A percentile compares a stretch with the other conserved stretches of the same genome.
These are phyloP conservation scores for Pomacea maculata DNA, from an alignment of 1,140 invertebrate genomes.

Conservation along the genomic window DNA sequence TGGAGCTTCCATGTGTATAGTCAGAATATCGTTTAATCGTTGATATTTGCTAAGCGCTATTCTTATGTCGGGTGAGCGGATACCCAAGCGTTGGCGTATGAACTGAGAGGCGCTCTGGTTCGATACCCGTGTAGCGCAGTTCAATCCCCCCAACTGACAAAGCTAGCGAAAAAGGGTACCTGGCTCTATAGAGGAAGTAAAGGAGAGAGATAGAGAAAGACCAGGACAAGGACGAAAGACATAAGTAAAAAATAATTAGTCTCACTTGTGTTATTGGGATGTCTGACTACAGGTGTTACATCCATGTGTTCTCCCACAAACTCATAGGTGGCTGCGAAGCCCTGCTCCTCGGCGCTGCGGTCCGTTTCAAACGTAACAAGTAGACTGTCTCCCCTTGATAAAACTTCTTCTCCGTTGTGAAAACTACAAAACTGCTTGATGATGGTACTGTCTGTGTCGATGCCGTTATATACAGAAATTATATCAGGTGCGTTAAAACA, in stretches of 20 bases:
- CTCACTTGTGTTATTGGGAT: constrained; percentile 5
- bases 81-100: too few relatives aligned
- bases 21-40: too few relatives aligned
- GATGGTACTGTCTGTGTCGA: constrained; percentile 27
- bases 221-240: background rate
- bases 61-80: too few relatives aligned
- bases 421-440: constrained; percentile 41
- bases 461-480: constrained; percentile 37
- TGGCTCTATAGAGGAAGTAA: background rate
- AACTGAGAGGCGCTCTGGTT: too few relatives aligned
- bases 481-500: constrained; percentile 40
- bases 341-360: constrained; percentile 27
- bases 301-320: constrained; percentile 28
- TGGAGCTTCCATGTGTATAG: too few relatives aligned
- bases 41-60: too few relatives aligned
- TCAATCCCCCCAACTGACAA: too few relatives aligned
- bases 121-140: too few relatives aligned
- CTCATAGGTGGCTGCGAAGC: constrained; percentile 39
- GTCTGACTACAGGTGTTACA: background rate
- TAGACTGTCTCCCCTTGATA: constrained; percentile 29
- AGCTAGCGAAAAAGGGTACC: too few relatives aligned
- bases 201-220: background rate
- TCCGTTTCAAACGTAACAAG: constrained; percentile 39
- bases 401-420: constrained; percentile 38
- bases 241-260: too few relatives aligned